These are phyloP conservation scores for Apostichopus japonicus DNA, from an alignment of 35 echinoderm and acorn worm genomes.

Conservation along the genomic window DNA sequence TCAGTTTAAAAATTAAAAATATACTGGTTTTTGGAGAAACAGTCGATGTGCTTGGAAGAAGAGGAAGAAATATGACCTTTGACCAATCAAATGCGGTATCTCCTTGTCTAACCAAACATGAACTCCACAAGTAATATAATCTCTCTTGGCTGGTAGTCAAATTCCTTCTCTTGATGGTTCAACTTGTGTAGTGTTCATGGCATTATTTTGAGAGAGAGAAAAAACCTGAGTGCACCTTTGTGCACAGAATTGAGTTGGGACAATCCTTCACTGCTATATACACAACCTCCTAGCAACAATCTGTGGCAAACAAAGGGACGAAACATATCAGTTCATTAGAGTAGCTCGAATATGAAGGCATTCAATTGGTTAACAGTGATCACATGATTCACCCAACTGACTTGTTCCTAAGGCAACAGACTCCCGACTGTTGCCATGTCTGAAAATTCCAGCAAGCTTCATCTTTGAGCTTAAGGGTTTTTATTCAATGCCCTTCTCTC, in stretches of 20 bases:
- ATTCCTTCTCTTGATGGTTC: background rate
- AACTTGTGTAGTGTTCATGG: background rate
- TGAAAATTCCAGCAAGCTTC: background rate
- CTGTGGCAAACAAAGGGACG: conserved; percentile 35
- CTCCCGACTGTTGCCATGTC: background rate
- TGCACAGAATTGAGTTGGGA: background rate
- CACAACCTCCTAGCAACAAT: conserved; percentile 47
- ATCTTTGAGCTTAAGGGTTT: too few relatives aligned
- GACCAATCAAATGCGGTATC: conserved; percentile 1
- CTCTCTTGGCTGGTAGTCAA: conserved; percentile 1
- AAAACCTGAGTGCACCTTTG: background rate
- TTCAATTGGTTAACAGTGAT: conserved; percentile 17
- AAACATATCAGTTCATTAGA: conserved; percentile 14
- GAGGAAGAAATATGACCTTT: background rate
- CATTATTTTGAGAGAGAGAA: conserved; percentile 2
- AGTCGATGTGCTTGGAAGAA: background rate
- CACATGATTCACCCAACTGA: conserved; percentile 17
- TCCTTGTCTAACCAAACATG: background rate
- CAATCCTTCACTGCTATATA: conserved; percentile 24
- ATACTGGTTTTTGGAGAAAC: background rate
- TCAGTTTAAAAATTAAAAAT: background rate
- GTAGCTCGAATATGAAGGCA: conserved; percentile 24
- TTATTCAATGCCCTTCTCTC: too few relatives aligned
- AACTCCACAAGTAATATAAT: background rate
- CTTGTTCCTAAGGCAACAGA: background rate